A percentile compares a stretch with the other conserved stretches of the same genome.
Evolutionary conservation across 1,140 invertebrate genomes (phyloP).

Genomic region (Bombus huntii): DNA sequence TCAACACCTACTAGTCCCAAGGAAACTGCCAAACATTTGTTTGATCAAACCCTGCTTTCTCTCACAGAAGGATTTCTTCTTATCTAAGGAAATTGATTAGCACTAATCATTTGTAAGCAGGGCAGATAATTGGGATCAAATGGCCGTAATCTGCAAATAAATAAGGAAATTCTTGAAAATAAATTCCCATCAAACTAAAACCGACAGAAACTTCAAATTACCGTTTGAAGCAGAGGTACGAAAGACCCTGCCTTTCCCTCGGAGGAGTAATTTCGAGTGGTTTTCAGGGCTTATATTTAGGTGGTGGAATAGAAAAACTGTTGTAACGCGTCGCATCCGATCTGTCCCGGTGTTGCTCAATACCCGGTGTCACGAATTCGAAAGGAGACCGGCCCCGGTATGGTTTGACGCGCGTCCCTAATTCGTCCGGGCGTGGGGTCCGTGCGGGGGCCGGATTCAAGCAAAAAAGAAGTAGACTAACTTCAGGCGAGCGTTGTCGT

Average conservation of each 20-base stretch:
- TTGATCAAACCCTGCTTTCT: too few relatives aligned
- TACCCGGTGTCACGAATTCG: constrained; percentile 66
- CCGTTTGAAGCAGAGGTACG: neutral
- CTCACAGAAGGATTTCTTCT: too few relatives aligned
- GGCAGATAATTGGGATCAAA: too few relatives aligned
- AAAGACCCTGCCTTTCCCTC: neutral
- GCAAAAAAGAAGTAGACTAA: neutral
- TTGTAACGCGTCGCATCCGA: constrained; percentile 33
- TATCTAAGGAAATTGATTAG: too few relatives aligned
- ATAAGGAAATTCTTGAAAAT: too few relatives aligned
- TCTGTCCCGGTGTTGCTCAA: constrained; percentile 46
- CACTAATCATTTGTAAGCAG: too few relatives aligned
- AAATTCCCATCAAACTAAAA: neutral
- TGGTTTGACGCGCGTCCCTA: constrained; percentile 74
- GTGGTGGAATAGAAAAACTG: constrained; percentile 26
- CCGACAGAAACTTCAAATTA: neutral
- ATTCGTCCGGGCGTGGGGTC: constrained; percentile 66
- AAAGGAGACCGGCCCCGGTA: constrained; percentile 52
- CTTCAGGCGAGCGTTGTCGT: neutral
- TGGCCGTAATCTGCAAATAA: too few relatives aligned
- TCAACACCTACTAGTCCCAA: neutral
- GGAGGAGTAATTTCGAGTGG: constrained; percentile 2
- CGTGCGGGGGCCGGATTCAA: constrained; percentile 22
- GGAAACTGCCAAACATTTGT: neutral
- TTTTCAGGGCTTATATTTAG: constrained; percentile 31